Evolutionary conservation across 2,797 vertebrate species (phyloP).

Genomic region (Thripadectes ignobilis): DNA sequence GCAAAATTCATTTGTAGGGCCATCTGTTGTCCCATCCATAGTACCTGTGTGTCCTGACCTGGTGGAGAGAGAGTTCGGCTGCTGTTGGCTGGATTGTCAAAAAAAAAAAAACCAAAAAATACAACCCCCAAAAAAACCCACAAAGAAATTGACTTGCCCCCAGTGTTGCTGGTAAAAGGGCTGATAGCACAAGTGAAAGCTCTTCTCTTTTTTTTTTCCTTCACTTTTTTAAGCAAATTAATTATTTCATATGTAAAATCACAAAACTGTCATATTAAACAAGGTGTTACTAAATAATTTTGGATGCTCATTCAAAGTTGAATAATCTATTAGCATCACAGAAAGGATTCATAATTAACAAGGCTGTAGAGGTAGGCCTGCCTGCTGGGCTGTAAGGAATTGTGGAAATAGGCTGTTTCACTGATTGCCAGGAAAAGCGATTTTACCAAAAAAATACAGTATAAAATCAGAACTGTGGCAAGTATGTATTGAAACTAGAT

Average conservation of each 20-base stretch:
- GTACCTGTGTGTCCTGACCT: background rate
- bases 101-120: background rate
- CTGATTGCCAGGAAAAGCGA: background rate
- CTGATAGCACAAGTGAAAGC: background rate
- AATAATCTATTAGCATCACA: slow-evolving; percentile 45
- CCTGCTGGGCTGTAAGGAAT: slow-evolving; percentile 58
- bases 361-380: slow-evolving; percentile 46
- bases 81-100: background rate
- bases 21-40: background rate
- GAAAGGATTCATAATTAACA: slow-evolving; percentile 40
- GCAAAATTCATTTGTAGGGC: background rate
- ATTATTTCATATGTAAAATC: slow-evolving; percentile 46
- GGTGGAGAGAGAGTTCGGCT: background rate
- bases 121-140: background rate
- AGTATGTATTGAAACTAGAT: background rate
- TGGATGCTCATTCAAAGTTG: slow-evolving; percentile 42
- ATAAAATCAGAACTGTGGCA: background rate
- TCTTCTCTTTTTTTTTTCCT: background rate
- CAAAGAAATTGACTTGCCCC: background rate
- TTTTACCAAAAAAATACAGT: background rate
- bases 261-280: slow-evolving; percentile 49
- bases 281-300: slow-evolving; percentile 65
- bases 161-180: background rate
- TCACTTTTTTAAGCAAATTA: slow-evolving; percentile 3
- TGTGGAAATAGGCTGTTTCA: slow-evolving; percentile 31